These are phyloP conservation scores for Brachyalestes nurse DNA, from an alignment of 2,797 vertebrate species.

Conservation along the genomic window DNA sequence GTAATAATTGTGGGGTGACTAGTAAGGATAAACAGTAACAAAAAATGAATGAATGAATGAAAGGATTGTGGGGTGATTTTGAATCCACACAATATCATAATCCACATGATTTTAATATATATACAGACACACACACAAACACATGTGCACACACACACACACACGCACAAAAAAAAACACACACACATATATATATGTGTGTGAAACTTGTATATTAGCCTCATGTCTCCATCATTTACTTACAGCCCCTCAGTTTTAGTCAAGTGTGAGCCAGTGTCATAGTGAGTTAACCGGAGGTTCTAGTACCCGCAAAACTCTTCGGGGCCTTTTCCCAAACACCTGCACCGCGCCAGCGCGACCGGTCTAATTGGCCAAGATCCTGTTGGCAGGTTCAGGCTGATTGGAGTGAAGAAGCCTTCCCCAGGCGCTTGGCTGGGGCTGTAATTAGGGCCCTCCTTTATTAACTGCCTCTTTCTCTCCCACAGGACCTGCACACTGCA, in stretches of 20 bases:
- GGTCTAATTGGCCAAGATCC: constrained; percentile 46
- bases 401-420: constrained; percentile 46
- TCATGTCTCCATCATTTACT: not conserved
- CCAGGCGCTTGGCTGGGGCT: constrained; percentile 35
- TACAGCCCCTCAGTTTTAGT: not conserved
- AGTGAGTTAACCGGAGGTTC: not conserved
- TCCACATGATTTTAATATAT: too few relatives aligned
- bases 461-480: constrained; percentile 44
- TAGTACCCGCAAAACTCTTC: constrained; percentile 9
- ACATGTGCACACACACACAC: too few relatives aligned
- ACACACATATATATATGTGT: not conserved
- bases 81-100: too few relatives aligned
- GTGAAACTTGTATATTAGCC: not conserved
- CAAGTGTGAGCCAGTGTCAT: constrained; percentile 34
- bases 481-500: constrained; percentile 26
- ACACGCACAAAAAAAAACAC: too few relatives aligned
- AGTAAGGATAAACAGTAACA: too few relatives aligned
- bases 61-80: too few relatives aligned
- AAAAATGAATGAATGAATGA: too few relatives aligned
- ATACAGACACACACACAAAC: too few relatives aligned
- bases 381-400: constrained; percentile 43
- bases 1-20: not conserved
- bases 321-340: constrained; percentile 41
- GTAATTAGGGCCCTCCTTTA: constrained; percentile 61
- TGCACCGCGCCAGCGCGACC: constrained; percentile 38